These are phyloP conservation scores for Rhodinocichla rosea DNA, from an alignment of 2,113 vertebrate species.

Conservation along the genomic window DNA sequence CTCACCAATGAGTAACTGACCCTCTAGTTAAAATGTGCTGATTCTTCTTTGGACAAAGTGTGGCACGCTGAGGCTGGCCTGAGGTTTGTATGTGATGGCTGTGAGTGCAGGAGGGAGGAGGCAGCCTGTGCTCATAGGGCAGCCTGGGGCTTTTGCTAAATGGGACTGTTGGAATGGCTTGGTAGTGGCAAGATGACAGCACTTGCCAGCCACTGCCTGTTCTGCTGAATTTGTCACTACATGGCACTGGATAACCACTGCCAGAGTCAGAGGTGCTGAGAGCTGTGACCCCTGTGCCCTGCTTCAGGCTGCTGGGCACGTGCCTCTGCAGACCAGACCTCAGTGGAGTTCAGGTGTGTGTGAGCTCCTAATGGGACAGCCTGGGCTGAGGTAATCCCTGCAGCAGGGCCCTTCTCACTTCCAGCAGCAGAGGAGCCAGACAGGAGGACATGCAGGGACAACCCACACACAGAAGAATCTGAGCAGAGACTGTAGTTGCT, in stretches of 20 bases:
- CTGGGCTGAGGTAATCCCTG: not conserved
- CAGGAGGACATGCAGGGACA: not conserved
- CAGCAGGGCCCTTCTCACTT: not conserved
- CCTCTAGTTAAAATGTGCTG: not conserved
- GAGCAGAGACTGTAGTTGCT: not conserved
- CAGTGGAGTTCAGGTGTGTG: not conserved
- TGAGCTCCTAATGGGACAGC: not conserved
- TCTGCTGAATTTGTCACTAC: not conserved
- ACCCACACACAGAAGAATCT: not conserved
- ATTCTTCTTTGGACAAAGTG: not conserved
- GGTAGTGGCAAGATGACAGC: not conserved
- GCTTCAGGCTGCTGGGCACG: not conserved
- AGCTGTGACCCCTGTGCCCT: not conserved
- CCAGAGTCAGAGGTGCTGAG: not conserved
- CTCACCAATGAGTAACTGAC: not conserved
- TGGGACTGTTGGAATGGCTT: not conserved
- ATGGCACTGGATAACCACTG: not conserved
- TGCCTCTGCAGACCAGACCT: not conserved
- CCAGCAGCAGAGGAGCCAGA: not conserved
- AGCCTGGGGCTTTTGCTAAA: not conserved
- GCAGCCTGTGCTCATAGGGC: not conserved
- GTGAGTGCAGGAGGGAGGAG: not conserved
- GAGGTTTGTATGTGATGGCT: not conserved
- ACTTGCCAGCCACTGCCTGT: not conserved
- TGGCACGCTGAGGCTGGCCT: rapidly evolving